These are phyloP conservation scores for Craniophora ligustri DNA, from an alignment of 2,888 invertebrate species.

Conservation along the genomic window DNA sequence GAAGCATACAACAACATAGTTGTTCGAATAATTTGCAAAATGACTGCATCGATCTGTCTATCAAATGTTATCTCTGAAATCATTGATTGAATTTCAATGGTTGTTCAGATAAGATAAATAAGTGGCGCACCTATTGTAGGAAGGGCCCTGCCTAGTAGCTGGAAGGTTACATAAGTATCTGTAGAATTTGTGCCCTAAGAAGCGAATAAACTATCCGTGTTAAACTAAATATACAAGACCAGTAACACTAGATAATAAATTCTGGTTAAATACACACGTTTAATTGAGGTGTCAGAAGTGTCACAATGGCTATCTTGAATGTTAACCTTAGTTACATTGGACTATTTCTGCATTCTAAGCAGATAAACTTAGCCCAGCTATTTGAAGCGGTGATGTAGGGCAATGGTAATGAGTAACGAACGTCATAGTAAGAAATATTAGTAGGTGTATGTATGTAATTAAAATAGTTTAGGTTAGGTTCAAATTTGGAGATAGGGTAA, in stretches of 20 bases:
- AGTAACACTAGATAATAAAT: background rate
- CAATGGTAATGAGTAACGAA: conserved; percentile 26
- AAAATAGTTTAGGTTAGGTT: conserved; percentile 16
- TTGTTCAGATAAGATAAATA: conserved; percentile 24
- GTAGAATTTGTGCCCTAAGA: background rate
- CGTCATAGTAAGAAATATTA: conserved; percentile 16
- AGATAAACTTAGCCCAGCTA: conserved; percentile 22
- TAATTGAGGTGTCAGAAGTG: conserved; percentile 18
- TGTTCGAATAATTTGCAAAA: conserved; percentile 3
- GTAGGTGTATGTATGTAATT: conserved; percentile 7
- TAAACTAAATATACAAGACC: background rate
- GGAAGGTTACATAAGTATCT: too few relatives aligned
- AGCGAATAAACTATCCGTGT: background rate
- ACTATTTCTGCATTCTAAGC: conserved; percentile 39
- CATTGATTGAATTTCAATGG: conserved; percentile 13
- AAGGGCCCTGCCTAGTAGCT: background rate
- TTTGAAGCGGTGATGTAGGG: conserved; percentile 26
- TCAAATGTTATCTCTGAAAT: conserved; percentile 14
- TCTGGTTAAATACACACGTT: conserved; percentile 2
- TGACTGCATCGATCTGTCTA: conserved; percentile 7
- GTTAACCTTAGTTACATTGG: conserved; percentile 27
- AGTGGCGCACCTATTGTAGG: background rate
- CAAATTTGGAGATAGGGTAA: conserved; percentile 16
- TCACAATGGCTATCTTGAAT: conserved; percentile 12
- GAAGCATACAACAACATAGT: background rate